Base-by-base conservation (phyloP, 2,797 vertebrate species). In the Esox lucius region DNA sequence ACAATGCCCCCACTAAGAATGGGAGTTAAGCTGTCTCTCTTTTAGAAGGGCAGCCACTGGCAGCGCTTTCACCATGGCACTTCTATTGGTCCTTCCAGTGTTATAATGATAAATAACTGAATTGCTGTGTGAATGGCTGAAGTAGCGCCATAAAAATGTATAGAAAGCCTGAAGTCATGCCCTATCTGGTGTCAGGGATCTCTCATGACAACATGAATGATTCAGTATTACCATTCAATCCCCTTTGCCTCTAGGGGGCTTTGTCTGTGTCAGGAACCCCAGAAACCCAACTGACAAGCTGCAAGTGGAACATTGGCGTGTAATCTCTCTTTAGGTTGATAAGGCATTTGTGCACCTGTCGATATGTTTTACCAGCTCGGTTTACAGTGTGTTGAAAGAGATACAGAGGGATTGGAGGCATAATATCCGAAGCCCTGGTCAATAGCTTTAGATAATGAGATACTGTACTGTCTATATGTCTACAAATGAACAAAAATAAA, bases 311-410 rank as follows among this genome's bases (percentile, higher is more conserved):
- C 76, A 82, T 4, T 81, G 73, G 1, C 1, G 71, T 85, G 85
- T 87, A 86, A 73, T 83, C 82, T 68, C 84, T 83, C 82, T 74
- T 83, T 92, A 69, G 73, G 83, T 81, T 80, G 78, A 76, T 87
- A 85, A 89, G 91, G 83, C 88, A 87, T 92, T 89, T 88, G 75
- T 90, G 70, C 70, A 75, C 83, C 76, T 90, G 88, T 89, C 85
- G 84, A 78, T 93, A 91, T 81, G 81, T 83, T 74, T 83, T 73
- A 74, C 72, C 85, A 73, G 77, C 33, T 49, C 28, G 2, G 16
- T 68, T 33, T 66, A 66, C 16, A 68, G 84, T 72, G 71, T 71
- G 59, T 74, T 39, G 66, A 17, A 28, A 72, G 70, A 61, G 75
- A 75, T 56, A 81, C 74, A 70, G 13, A 3, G 16, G 31, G 67